Evolutionary conservation across 2,888 invertebrate genomes (phyloP).

Genomic region (Drepana falcataria): DNA sequence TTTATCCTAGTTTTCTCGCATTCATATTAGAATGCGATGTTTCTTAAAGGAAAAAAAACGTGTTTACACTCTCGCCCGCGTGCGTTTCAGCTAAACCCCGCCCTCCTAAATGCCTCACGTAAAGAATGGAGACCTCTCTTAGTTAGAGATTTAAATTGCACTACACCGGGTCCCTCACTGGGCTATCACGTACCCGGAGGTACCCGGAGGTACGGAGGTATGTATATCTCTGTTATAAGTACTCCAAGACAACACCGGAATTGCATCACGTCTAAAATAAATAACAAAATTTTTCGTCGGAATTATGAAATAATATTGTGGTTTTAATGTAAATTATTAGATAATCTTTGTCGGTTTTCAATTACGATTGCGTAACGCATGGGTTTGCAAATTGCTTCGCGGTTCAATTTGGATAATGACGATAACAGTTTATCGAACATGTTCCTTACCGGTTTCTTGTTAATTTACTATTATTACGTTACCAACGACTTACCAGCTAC

Average conservation of each 20-base stretch:
- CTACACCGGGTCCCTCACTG: too few relatives aligned
- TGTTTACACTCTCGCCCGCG: too few relatives aligned
- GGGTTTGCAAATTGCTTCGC: conserved; percentile 17
- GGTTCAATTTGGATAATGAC: conserved; percentile 23
- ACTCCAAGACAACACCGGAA: conserved; percentile 5
- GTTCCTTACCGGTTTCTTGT: conserved; percentile 2
- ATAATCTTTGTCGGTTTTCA: not conserved
- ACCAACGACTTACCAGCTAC: conserved; percentile 8
- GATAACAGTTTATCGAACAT: conserved; percentile 1
- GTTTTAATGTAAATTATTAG: not conserved
- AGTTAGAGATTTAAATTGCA: too few relatives aligned
- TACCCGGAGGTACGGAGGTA: too few relatives aligned
- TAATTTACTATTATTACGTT: not conserved
- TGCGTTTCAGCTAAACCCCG: too few relatives aligned
- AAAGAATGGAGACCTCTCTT: too few relatives aligned
- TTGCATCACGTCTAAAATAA: conserved; percentile 5
- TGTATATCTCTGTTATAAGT: too few relatives aligned
- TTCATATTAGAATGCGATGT: too few relatives aligned
- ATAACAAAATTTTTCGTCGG: not conserved
- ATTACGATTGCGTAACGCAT: conserved; percentile 4
- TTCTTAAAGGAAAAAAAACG: too few relatives aligned
- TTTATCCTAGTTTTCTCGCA: too few relatives aligned
- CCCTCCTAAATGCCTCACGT: too few relatives aligned
- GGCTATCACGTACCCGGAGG: too few relatives aligned
- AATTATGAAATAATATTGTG: conserved; percentile 2